Percentiles rank a stretch among this genome's conserved stretches.
Conservation (phyloP, 2,888 invertebrate species). For the Tillus elongatus region DNA sequence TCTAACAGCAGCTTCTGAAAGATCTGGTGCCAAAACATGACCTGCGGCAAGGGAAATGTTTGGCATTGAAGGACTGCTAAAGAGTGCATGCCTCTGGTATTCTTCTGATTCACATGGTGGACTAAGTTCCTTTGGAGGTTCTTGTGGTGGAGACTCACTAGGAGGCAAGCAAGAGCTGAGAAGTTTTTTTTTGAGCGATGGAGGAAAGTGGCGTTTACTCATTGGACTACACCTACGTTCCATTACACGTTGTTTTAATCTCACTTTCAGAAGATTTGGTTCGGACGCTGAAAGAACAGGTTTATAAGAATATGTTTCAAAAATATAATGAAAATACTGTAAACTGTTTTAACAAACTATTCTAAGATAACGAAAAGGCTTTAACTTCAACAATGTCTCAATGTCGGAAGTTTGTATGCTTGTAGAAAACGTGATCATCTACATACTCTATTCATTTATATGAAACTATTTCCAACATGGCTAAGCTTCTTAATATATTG, state of each 20-base stretch:
- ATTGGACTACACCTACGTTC: slow-evolving; percentile 90
- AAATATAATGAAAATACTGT: slow-evolving; percentile 6
- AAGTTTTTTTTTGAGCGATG: slow-evolving; percentile 65
- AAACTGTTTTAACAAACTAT: no score
- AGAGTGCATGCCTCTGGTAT: slow-evolving; percentile 60
- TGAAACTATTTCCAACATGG: no score
- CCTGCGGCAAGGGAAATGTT: slow-evolving; percentile 77
- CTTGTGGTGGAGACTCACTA: slow-evolving; percentile 54
- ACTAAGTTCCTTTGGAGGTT: slow-evolving; percentile 46
- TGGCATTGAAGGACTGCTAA: slow-evolving; percentile 93
- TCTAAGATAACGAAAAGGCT: no score
- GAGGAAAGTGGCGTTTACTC: slow-evolving; percentile 68
- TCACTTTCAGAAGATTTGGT: slow-evolving; percentile 91
- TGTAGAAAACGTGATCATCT: no score
- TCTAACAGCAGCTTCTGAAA: slow-evolving; percentile 72
- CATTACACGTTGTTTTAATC: slow-evolving; percentile 89
- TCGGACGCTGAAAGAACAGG: slow-evolving; percentile 80
- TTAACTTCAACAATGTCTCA: no score
- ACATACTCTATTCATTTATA: no score
- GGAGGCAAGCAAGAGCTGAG: slow-evolving; percentile 50
- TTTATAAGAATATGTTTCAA: neutral
- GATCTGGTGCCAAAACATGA: slow-evolving; percentile 40
- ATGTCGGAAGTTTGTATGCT: no score
- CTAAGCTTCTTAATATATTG: no score
- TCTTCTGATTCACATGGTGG: slow-evolving; percentile 56